A percentile compares a stretch with the other conserved stretches of the same genome.
Conservation (phyloP, 1,140 invertebrate species). For the Melitaea cinxia region DNA sequence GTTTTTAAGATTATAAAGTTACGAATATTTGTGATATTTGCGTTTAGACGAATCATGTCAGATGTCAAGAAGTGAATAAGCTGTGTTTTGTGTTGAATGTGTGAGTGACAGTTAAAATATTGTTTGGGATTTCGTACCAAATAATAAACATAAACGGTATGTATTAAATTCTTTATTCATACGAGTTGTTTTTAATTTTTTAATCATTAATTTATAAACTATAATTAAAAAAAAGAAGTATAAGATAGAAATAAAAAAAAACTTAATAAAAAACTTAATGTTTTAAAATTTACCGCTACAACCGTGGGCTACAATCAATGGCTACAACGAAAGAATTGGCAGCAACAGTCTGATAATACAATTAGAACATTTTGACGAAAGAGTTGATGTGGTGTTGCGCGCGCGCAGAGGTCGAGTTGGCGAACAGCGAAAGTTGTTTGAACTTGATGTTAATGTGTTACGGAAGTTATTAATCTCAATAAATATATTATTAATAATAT, state of each 20-base stretch:
- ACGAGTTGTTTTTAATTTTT: conserved; percentile 17
- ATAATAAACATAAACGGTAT: conserved; percentile 77
- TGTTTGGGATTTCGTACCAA: conserved; percentile 73
- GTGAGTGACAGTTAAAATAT: conserved; percentile 77
- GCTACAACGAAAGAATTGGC: background rate
- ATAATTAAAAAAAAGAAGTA: background rate
- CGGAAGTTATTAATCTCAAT: conserved; percentile 26
- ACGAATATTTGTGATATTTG: conserved; percentile 60
- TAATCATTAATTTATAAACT: background rate
- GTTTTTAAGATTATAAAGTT: conserved; percentile 55
- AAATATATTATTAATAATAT: background rate
- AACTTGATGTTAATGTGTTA: conserved; percentile 69
- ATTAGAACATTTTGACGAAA: background rate
- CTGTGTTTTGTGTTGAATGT: conserved; percentile 74
- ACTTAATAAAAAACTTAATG: background rate
- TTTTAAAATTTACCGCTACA: background rate
- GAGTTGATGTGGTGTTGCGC: conserved; percentile 33
- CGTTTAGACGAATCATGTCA: conserved; percentile 67
- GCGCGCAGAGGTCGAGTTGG: conserved; percentile 38
- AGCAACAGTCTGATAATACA: background rate
- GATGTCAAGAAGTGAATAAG: conserved; percentile 80
- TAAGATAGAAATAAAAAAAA: background rate
- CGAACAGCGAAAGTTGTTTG: conserved; percentile 72
- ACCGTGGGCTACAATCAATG: background rate
- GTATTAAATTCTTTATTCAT: conserved; percentile 55